These are phyloP conservation scores for Bimastos eiseni DNA, from an alignment of 2,888 invertebrate species.

Conservation along the genomic window DNA sequence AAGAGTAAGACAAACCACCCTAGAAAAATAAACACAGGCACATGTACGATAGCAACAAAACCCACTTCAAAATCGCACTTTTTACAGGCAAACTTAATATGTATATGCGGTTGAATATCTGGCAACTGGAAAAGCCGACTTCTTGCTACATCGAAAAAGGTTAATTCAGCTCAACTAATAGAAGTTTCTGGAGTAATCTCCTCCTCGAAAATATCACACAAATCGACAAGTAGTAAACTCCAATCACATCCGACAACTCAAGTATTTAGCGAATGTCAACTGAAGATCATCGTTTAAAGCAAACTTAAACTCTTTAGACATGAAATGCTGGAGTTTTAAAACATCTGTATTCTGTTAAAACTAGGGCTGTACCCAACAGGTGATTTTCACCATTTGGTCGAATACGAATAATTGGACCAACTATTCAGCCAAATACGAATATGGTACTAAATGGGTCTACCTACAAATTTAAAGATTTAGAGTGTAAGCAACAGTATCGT, in stretches of 20 bases:
- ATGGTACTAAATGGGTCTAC: too few species aligned
- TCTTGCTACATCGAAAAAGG: not conserved
- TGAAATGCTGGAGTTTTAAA: not conserved
- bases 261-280: not conserved
- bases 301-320: not conserved
- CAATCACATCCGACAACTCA: not conserved
- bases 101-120: not conserved
- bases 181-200: not conserved
- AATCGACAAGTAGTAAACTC: not conserved
- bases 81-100: not conserved
- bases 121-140: not conserved
- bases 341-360: too few species aligned
- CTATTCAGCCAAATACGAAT: too few species aligned
- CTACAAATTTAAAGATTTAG: too few species aligned
- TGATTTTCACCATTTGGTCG: too few species aligned
- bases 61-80: not conserved
- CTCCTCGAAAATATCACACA: not conserved
- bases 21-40: not conserved
- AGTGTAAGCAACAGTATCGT: too few species aligned
- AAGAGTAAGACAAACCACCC: not conserved
- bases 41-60: not conserved
- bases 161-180: not conserved
- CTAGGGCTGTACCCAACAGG: too few species aligned
- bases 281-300: not conserved
- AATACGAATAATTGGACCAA: too few species aligned